These are phyloP conservation scores for Entosphenus tridentatus DNA, from an alignment of 2,113 vertebrate genomes.

Conservation along the genomic window DNA sequence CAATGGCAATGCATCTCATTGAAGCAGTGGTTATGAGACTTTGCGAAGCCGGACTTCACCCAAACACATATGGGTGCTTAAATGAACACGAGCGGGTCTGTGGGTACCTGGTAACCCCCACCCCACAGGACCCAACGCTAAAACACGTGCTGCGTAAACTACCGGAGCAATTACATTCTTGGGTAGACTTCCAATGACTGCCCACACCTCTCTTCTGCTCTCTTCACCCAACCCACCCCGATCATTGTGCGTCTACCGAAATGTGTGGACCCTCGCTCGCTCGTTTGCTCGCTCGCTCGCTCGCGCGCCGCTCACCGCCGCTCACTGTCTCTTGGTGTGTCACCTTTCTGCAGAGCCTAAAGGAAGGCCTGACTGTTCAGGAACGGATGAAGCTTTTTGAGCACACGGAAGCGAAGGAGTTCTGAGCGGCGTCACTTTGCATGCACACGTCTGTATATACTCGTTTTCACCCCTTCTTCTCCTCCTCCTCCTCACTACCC, in stretches of 20 bases:
- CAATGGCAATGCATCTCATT: too few relatives aligned
- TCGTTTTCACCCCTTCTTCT: neutral
- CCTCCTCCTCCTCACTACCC: neutral
- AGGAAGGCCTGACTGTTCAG: constrained; percentile 87
- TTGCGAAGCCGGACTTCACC: too few relatives aligned
- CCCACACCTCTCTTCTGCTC: neutral
- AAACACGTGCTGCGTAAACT: too few relatives aligned
- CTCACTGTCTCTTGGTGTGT: constrained; percentile 10
- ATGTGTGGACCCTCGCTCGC: neutral
- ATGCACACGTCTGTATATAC: neutral
- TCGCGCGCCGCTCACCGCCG: neutral
- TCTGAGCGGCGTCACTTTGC: constrained; percentile 28
- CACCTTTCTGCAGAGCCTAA: constrained; percentile 49
- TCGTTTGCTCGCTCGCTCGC: neutral
- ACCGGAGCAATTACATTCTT: neutral
- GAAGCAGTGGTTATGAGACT: too few relatives aligned
- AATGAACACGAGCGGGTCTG: too few relatives aligned
- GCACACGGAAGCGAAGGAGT: constrained; percentile 75
- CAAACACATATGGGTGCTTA: too few relatives aligned
- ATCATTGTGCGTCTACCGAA: neutral
- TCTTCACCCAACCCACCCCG: neutral
- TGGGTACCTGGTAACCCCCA: too few relatives aligned
- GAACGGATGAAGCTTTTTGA: constrained; percentile 94
- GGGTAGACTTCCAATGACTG: neutral
- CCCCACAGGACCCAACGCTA: too few relatives aligned